Evolutionary conservation across 2,113 vertebrate species (phyloP).

Genomic region (Erinaceus europaeus): DNA sequence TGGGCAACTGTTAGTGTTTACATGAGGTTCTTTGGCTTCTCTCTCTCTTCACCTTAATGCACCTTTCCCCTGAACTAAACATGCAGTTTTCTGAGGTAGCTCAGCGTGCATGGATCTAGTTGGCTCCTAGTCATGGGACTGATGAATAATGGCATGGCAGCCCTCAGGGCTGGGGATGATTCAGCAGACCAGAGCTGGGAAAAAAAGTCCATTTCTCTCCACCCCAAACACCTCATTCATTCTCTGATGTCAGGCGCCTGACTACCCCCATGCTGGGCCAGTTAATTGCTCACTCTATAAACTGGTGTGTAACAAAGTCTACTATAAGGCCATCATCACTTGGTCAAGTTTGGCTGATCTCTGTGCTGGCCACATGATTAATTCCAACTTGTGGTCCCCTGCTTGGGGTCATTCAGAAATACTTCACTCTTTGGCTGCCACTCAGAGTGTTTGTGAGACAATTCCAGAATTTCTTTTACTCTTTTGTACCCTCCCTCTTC

Average conservation of each 20-base stretch:
- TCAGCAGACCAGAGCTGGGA: conserved; percentile 47
- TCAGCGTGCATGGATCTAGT: background rate
- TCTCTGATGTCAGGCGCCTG: conserved; percentile 59
- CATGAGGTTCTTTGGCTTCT: background rate
- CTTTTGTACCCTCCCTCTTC: background rate
- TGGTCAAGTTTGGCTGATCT: conserved; percentile 51
- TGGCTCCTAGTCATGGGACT: conserved; percentile 21
- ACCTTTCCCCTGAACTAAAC: conserved; percentile 10
- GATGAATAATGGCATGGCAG: conserved; percentile 42
- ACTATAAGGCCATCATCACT: conserved; percentile 49
- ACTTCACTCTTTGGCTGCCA: conserved; percentile 12
- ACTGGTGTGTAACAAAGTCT: conserved; percentile 62
- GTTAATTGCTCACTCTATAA: conserved; percentile 74
- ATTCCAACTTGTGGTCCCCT: conserved; percentile 46
- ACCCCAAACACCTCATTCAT: conserved; percentile 62
- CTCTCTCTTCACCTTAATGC: background rate
- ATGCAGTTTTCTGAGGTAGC: conserved; percentile 14
- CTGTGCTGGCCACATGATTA: conserved; percentile 48
- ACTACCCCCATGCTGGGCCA: conserved; percentile 10
- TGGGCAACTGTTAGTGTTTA: conserved; percentile 9
- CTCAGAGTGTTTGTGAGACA: background rate
- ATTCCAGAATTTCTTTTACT: background rate
- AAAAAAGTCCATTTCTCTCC: conserved; percentile 30
- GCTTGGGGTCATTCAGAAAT: conserved; percentile 62
- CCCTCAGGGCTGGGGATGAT: conserved; percentile 43